Evolutionary conservation across 2,797 vertebrate genomes (phyloP).

Genomic region (Coranthus polyacanthus): DNA sequence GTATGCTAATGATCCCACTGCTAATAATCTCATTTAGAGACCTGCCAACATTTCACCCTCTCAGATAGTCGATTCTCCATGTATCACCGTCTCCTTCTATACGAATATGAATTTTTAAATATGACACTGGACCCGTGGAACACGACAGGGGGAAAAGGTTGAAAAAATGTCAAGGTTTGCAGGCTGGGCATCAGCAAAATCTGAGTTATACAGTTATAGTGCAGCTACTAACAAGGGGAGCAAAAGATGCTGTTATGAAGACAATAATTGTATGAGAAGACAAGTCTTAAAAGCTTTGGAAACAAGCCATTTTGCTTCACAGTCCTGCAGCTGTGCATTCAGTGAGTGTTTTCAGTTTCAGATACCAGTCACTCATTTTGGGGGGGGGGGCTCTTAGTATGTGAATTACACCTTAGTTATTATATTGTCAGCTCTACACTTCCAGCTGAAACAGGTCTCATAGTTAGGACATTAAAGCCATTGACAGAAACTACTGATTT

Average conservation of each 20-base stretch:
- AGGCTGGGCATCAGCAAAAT: slow-evolving; percentile 14
- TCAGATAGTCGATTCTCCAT: slow-evolving; percentile 24
- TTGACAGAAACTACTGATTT: slow-evolving; percentile 70
- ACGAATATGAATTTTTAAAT: slow-evolving; percentile 36
- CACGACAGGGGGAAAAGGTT: neutral
- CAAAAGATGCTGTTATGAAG: neutral
- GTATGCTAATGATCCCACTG: slow-evolving; percentile 76
- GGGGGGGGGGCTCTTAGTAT: slow-evolving; percentile 17
- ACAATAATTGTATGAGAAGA: no score
- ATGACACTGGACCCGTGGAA: slow-evolving; percentile 8
- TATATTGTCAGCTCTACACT: neutral
- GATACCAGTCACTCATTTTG: neutral
- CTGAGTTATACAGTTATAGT: neutral
- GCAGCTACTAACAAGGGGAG: neutral
- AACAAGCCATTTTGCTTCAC: no score
- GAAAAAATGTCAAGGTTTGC: slow-evolving; percentile 23
- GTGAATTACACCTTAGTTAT: slow-evolving; percentile 22
- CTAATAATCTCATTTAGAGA: slow-evolving; percentile 82
- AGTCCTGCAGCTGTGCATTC: no score
- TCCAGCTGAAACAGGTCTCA: no score
- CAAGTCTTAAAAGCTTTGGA: neutral
- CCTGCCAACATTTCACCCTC: slow-evolving; percentile 60
- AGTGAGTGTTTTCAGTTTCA: no score
- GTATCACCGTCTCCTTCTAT: neutral
- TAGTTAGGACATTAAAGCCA: slow-evolving; percentile 52